Percentiles rank a stretch among this genome's conserved stretches.
Evolutionary conservation across 2,888 invertebrate genomes (phyloP).

Genomic region (Sarcophaga variegata): DNA sequence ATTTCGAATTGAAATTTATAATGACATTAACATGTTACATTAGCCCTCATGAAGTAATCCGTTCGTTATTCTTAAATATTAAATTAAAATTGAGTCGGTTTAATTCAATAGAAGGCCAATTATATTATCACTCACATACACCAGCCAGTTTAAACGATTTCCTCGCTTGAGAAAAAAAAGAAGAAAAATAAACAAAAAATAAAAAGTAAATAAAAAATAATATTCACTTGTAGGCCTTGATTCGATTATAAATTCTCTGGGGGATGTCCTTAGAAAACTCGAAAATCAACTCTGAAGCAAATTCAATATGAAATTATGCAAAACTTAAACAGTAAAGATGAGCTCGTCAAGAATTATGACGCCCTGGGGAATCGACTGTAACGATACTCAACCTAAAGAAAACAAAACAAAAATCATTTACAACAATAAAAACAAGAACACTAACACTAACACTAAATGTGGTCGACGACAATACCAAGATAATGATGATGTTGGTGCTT

Average conservation of each 20-base stretch:
- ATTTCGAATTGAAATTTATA: too few species aligned
- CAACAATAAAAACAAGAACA: conserved; percentile 14
- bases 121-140: conserved; percentile 49
- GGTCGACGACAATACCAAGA: conserved; percentile 25
- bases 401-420: conserved; percentile 45
- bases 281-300: conserved; percentile 55
- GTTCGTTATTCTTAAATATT: conserved; percentile 5
- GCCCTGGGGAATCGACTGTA: conserved; percentile 77
- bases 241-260: conserved; percentile 58
- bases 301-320: conserved; percentile 80
- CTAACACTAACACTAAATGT: background rate
- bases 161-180: background rate
- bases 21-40: too few species aligned
- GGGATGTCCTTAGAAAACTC: conserved; percentile 27
- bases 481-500: conserved; percentile 32
- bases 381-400: conserved; percentile 4
- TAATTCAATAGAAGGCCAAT: conserved; percentile 67
- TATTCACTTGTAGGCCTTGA: conserved; percentile 48
- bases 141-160: conserved; percentile 29
- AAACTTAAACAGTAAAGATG: conserved; percentile 82
- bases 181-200: background rate
- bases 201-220: conserved; percentile 3
- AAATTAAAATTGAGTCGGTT: conserved; percentile 62
- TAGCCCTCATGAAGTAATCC: too few species aligned
- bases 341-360: conserved; percentile 82